Conservation (phyloP, 2,113 vertebrate genomes). For the Procapra przewalskii region DNA sequence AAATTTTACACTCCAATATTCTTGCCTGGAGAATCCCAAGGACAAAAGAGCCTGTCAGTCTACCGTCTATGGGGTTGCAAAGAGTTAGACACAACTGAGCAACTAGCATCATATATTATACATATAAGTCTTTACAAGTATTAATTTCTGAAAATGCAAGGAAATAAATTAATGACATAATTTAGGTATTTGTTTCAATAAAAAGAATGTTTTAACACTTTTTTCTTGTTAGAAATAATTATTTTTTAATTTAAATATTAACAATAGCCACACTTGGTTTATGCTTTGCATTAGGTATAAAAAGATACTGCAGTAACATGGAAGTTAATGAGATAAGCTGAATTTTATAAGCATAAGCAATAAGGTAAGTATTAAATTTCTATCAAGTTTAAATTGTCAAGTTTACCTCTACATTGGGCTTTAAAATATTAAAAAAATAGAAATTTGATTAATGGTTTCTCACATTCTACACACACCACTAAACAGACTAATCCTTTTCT, state of each 20-base stretch:
- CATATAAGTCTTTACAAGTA: not conserved
- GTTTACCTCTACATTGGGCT: not conserved
- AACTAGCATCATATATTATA: not conserved
- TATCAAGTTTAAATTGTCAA: not conserved
- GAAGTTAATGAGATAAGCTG: not conserved
- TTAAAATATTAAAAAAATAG: not conserved
- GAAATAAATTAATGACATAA: not conserved
- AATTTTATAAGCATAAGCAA: not conserved
- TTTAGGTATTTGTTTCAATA: not conserved
- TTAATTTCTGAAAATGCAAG: not conserved
- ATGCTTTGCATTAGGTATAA: not conserved
- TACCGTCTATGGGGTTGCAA: not conserved
- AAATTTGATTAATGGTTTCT: not conserved
- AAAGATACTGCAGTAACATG: not conserved
- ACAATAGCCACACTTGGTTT: not conserved
- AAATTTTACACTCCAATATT: not conserved
- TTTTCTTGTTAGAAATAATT: not conserved
- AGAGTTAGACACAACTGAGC: not conserved
- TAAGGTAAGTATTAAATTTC: not conserved
- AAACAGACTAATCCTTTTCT: not conserved
- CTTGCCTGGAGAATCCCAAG: not conserved
- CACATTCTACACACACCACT: rapidly evolving
- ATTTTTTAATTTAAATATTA: not conserved
- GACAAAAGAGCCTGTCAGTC: not conserved
- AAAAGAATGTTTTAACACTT: not conserved